These are phyloP conservation scores for Pseudomyrmex sp. DNA, from an alignment of 1,140 invertebrate genomes.

Conservation along the genomic window DNA sequence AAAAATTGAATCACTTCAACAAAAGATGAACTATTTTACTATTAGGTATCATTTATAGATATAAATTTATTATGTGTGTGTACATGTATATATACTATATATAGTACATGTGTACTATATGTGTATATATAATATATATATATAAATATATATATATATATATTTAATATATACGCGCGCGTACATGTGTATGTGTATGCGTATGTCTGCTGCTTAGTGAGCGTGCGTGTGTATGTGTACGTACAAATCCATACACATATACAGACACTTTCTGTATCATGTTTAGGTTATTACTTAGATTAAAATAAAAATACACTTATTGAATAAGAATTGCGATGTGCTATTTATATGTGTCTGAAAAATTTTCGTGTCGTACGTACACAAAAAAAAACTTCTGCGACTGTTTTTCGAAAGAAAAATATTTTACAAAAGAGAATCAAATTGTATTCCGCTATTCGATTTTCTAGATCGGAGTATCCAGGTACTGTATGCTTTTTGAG, in stretches of 20 bases:
- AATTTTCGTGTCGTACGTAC: conserved; percentile 12
- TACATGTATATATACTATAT: conserved; percentile 23
- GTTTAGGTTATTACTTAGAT: conserved; percentile 66
- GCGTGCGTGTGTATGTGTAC: conserved; percentile 1
- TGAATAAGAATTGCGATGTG: conserved; percentile 57
- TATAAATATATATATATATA: conserved; percentile 10
- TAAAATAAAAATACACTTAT: conserved; percentile 70
- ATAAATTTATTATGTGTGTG: conserved; percentile 60
- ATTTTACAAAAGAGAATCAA: too few relatives aligned
- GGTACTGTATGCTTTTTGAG: too few relatives aligned
- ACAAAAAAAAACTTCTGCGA: too few relatives aligned
- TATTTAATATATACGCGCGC: not conserved
- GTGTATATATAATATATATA: not conserved
- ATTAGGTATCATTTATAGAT: conserved; percentile 69
- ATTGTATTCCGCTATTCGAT: too few relatives aligned
- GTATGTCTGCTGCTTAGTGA: too few relatives aligned
- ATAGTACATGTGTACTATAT: conserved; percentile 8
- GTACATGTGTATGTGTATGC: too few relatives aligned
- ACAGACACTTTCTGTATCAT: conserved; percentile 63
- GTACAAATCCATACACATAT: conserved; percentile 19
- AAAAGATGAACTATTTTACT: conserved; percentile 74
- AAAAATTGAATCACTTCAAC: conserved; percentile 52
- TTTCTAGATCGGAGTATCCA: too few relatives aligned
- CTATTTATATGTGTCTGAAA: conserved; percentile 41
- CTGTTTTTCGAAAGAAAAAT: too few relatives aligned